A percentile compares a stretch with the other conserved stretches of the same genome.
These are phyloP conservation scores for Stercorarius parasiticus DNA, from an alignment of 2,113 vertebrate genomes.

Conservation along the genomic window DNA sequence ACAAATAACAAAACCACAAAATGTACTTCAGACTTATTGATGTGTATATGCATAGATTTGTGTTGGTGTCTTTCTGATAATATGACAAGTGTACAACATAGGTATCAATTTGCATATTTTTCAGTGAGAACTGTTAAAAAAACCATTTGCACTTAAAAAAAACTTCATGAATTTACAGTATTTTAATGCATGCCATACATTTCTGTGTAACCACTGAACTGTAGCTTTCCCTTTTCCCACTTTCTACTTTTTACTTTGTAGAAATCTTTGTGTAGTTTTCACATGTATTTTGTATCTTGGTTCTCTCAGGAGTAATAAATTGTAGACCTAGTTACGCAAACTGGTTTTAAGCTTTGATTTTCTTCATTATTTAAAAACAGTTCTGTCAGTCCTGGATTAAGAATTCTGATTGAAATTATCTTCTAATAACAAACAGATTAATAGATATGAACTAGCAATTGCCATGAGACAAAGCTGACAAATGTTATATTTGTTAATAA, in stretches of 20 bases:
- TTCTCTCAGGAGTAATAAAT: slow-evolving; percentile 78
- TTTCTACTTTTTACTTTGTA: slow-evolving; percentile 69
- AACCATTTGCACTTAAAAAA: slow-evolving; percentile 67
- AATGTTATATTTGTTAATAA: background rate
- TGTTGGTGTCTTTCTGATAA: slow-evolving; percentile 44
- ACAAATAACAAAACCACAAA: background rate
- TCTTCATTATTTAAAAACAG: slow-evolving; percentile 28
- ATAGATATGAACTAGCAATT: background rate
- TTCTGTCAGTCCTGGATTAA: background rate
- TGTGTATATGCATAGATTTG: slow-evolving; percentile 1
- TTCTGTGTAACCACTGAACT: slow-evolving; percentile 66
- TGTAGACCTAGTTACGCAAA: slow-evolving; percentile 50
- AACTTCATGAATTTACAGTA: slow-evolving; percentile 47
- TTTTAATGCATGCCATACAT: slow-evolving; percentile 70
- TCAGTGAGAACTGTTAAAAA: slow-evolving; percentile 26
- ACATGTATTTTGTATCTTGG: slow-evolving; percentile 69
- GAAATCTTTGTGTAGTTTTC: slow-evolving; percentile 60
- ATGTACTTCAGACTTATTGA: slow-evolving; percentile 1
- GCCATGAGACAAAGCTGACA: background rate
- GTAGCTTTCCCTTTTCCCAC: slow-evolving; percentile 65
- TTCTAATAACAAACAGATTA: background rate
- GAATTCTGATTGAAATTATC: slow-evolving; percentile 7
- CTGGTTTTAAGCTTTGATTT: slow-evolving; percentile 67
- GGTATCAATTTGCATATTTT: slow-evolving; percentile 47
- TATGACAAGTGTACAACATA: slow-evolving; percentile 48